These are phyloP conservation scores for Gymnorhina tibicen DNA, from an alignment of 2,113 vertebrate genomes.

Conservation along the genomic window DNA sequence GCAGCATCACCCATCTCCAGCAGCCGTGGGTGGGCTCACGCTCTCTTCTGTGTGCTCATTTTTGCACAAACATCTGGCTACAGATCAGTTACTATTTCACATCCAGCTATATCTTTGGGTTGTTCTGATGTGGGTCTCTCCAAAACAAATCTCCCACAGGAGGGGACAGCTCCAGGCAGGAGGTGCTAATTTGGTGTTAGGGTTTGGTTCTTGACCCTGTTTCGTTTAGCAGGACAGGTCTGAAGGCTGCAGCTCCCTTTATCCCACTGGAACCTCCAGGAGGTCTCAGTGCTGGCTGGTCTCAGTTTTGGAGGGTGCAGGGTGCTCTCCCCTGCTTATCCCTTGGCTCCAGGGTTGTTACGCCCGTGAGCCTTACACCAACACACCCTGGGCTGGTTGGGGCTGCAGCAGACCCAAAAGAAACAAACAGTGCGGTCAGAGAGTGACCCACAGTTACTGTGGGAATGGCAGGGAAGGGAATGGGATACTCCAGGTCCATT, in stretches of 20 bases:
- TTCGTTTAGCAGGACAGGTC: background rate
- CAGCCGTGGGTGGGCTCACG: background rate
- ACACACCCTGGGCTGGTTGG: background rate
- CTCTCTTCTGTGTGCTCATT: background rate
- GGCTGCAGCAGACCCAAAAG: background rate
- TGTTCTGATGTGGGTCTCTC: background rate
- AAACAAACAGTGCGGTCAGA: background rate
- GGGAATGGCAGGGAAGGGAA: background rate
- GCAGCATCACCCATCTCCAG: rapidly evolving
- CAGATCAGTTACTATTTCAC: background rate
- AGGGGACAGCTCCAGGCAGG: background rate
- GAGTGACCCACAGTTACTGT: background rate
- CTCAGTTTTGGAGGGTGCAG: background rate
- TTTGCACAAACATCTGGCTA: background rate
- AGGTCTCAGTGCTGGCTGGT: rapidly evolving
- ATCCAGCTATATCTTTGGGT: background rate
- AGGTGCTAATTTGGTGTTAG: background rate
- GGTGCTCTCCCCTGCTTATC: background rate
- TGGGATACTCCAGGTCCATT: background rate
- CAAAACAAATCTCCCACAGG: background rate
- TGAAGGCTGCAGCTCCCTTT: background rate
- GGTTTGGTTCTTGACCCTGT: background rate
- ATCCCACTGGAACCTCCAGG: background rate
- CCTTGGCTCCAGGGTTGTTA: background rate
- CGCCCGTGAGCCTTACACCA: background rate